phyloP scores from a whole-genome alignment of 1,140 invertebrate species.

The Procambarus virginalis region DNA sequence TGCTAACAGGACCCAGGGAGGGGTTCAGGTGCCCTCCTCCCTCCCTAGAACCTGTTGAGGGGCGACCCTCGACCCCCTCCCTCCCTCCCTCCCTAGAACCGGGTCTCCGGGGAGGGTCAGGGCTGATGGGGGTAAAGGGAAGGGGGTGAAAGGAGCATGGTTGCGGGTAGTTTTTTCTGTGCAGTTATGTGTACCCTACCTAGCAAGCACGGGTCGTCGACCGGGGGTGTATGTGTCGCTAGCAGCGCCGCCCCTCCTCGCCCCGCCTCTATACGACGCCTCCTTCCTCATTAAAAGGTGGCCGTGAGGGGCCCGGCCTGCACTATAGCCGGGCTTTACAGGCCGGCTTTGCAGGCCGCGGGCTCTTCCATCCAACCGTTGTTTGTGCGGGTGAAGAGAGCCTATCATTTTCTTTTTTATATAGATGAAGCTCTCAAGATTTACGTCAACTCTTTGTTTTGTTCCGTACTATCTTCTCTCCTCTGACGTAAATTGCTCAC shows the following conservation, averaged over 20 bases:
- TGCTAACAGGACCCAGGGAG: slow-evolving; percentile 43
- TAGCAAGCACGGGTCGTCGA: slow-evolving; percentile 52
- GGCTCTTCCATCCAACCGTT: no score
- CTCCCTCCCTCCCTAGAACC: slow-evolving; percentile 26
- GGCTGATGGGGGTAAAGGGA: slow-evolving; percentile 8
- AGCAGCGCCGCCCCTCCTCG: not conserved
- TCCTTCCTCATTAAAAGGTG: not conserved
- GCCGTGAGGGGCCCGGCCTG: not conserved
- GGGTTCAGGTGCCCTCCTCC: not conserved
- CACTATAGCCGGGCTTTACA: not conserved
- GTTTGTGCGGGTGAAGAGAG: no score
- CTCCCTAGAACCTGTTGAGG: not conserved
- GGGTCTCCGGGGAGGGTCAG: slow-evolving; percentile 47
- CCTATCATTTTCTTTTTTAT: no score
- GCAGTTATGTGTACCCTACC: slow-evolving; percentile 52
- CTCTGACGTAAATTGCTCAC: not conserved
- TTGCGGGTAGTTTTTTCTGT: slow-evolving; percentile 45
- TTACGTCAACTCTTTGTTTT: not conserved
- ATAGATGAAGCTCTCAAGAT: not conserved
- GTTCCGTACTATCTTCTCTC: not conserved
- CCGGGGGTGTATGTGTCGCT: slow-evolving; percentile 40
- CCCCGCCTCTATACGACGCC: slow-evolving; percentile 22
- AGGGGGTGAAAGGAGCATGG: slow-evolving; percentile 43
- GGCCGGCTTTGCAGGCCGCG: not conserved
- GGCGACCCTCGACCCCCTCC: not conserved